A percentile compares a stretch with the other conserved stretches of the same genome.
phyloP scores from a whole-genome alignment of 2,113 vertebrate species.

The Gymnocephalus cernua region DNA sequence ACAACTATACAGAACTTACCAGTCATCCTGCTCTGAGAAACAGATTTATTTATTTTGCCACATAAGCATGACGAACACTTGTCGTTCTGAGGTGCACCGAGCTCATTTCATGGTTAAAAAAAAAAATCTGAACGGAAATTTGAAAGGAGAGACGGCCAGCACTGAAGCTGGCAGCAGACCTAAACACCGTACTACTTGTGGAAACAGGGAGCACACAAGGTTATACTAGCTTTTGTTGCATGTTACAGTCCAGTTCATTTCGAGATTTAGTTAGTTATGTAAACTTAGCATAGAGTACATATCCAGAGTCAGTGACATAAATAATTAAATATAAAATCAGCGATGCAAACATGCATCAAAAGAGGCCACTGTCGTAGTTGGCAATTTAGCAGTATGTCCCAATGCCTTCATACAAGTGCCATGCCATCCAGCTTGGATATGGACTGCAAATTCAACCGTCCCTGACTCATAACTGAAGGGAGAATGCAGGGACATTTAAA shows the following conservation, averaged over 20 bases:
- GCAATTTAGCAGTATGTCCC: background rate
- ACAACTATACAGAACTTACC: conserved; percentile 64
- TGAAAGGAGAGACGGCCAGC: background rate
- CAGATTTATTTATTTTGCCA: background rate
- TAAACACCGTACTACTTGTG: background rate
- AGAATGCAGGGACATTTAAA: background rate
- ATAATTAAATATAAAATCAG: background rate
- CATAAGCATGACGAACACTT: background rate
- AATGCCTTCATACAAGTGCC: background rate
- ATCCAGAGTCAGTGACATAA: background rate
- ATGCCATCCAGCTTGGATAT: background rate
- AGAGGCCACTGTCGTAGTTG: background rate
- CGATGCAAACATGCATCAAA: background rate
- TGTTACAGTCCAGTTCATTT: conserved; percentile 20
- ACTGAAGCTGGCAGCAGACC: background rate
- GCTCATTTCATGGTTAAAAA: background rate
- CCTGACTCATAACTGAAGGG: background rate
- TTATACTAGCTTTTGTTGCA: conserved; percentile 32
- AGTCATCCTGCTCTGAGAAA: conserved; percentile 45
- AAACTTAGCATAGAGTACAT: background rate
- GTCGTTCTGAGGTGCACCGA: background rate
- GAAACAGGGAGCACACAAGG: conserved; percentile 12
- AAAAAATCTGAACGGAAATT: conserved; percentile 9
- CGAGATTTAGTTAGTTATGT: background rate
- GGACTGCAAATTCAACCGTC: conserved; percentile 3